Evolutionary conservation across 1,140 invertebrate species (phyloP), one percentile per base, ranked within the genome.

Genomic region (Drosophila setifemur): DNA sequence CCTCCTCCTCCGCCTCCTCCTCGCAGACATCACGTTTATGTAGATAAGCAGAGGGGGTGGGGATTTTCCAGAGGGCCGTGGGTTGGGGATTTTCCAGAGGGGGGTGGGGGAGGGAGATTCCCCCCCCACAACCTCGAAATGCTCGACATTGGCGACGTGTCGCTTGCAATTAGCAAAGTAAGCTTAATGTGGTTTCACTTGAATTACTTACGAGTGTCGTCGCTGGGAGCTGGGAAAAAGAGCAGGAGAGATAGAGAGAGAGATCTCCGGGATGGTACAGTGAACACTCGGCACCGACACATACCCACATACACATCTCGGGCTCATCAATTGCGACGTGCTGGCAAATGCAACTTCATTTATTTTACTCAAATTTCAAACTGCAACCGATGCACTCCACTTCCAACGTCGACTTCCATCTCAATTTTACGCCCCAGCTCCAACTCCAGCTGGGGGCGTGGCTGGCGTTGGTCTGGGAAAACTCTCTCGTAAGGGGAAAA

Each of bases 101-200:
- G 28, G 61, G 26, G 26, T 44, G 70, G 48, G 47, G 28, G 4
- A 3, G 11, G 11, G 31, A 31, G n/a, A 2, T 31, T 11, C 1
- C 6, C 6, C 6, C 4, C 12, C 7, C 4, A 14, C 33, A 37
- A 37, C 33, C 33, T 14, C 33, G 4, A 64, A n/a, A 54, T 69
- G 68, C 67, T 39, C 60, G 31, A 54, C 43, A 68, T 57, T 72
- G 67, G 74, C 81, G 79, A 78, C 81, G 82, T 86, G 81, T 89
- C 86, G 81, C 71, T 86, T 50, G 86, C 86, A 89, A 89, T 89
- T 89, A 89, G 86, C 86, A 89, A 89, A 89, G 86, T 89, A 89
- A 89, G 86, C 86, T 89, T 89, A 89, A 89, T 89, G 86, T 79
- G 81, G 77, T 89, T 82, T 77, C 73, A 81, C 64, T 81, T 86